Percentiles rank a stretch among this genome's conserved stretches.
Evolutionary conservation across 2,113 vertebrate genomes (phyloP).

Genomic region (Euleptes europaea): DNA sequence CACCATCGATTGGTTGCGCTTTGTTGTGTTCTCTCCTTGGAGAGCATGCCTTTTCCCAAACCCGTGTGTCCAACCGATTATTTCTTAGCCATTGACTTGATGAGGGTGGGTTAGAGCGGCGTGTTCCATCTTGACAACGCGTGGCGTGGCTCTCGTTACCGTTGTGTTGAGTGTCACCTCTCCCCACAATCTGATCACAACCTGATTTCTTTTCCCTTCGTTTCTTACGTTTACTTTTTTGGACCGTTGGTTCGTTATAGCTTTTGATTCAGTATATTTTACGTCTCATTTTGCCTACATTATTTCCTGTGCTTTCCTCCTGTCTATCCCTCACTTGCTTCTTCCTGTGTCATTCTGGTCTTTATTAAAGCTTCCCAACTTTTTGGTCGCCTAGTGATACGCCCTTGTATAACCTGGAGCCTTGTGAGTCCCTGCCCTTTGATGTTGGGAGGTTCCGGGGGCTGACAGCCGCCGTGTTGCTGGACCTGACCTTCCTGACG

Average conservation of each 20-base stretch:
- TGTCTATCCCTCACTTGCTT: slow-evolving; percentile 88
- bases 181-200: slow-evolving; percentile 64
- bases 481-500: slow-evolving; percentile 96
- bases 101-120: too few species aligned
- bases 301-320: slow-evolving; percentile 82
- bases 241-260: slow-evolving; percentile 59
- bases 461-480: slow-evolving; percentile 89
- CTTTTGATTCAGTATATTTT: slow-evolving; percentile 60
- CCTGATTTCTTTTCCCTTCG: slow-evolving; percentile 59
- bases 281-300: slow-evolving; percentile 77
- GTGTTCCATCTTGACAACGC: slow-evolving; percentile 34
- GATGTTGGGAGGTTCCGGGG: slow-evolving; percentile 94
- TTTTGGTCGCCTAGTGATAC: slow-evolving; percentile 99
- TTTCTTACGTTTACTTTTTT: slow-evolving; percentile 64
- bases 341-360: slow-evolving; percentile 88
- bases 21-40: too few species aligned
- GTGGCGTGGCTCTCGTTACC: slow-evolving; percentile 40
- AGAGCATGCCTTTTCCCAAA: background rate
- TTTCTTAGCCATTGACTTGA: background rate
- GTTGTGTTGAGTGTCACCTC: slow-evolving; percentile 58
- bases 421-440: slow-evolving; percentile 94
- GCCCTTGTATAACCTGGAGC: slow-evolving; percentile 96
- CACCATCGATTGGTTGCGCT: too few species aligned
- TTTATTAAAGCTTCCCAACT: slow-evolving; percentile 99
- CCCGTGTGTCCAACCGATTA: background rate